Percentiles rank a stretch among this genome's conserved stretches.
Conservation (phyloP, 2,888 invertebrate species). For the Polymixis flavicincta region DNA sequence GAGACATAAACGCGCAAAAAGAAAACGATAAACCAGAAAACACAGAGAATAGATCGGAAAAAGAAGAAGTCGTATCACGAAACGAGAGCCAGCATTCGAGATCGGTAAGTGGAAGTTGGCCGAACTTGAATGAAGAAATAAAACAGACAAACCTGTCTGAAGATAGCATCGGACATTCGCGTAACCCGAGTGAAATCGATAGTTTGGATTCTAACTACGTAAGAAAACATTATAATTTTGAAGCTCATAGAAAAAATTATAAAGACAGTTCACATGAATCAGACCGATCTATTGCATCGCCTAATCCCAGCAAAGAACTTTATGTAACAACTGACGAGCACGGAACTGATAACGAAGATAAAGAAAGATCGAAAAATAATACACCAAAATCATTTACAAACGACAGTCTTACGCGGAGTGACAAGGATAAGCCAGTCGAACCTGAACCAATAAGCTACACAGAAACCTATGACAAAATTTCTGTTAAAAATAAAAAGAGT, state of each 20-base stretch:
- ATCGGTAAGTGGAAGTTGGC: slow-evolving; percentile 88
- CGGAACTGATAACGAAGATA: slow-evolving; percentile 83
- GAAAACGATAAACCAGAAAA: slow-evolving; percentile 78
- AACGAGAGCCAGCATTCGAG: slow-evolving; percentile 83
- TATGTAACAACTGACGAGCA: slow-evolving; percentile 85
- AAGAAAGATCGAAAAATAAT: slow-evolving; percentile 83
- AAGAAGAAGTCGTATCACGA: slow-evolving; percentile 81
- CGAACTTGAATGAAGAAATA: slow-evolving; percentile 85
- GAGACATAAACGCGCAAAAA: slow-evolving; percentile 86
- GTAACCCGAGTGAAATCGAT: slow-evolving; percentile 90
- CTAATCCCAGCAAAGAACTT: slow-evolving; percentile 82
- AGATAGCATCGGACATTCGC: slow-evolving; percentile 87
- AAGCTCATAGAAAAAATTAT: slow-evolving; percentile 85
- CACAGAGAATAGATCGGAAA: slow-evolving; percentile 79
- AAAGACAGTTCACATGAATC: slow-evolving; percentile 88
- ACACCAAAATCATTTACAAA: slow-evolving; percentile 87
- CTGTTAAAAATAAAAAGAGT: slow-evolving; percentile 74
- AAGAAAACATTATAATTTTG: slow-evolving; percentile 90
- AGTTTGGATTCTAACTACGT: slow-evolving; percentile 91
- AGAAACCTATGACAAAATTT: slow-evolving; percentile 79
- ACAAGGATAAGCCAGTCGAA: slow-evolving; percentile 77
- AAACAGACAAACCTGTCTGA: slow-evolving; percentile 86
- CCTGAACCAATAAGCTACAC: slow-evolving; percentile 66
- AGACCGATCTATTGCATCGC: slow-evolving; percentile 82
- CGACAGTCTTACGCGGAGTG: slow-evolving; percentile 85